Evolutionary conservation across 2,888 invertebrate genomes (phyloP).

Genomic region (Nycteola revayana): DNA sequence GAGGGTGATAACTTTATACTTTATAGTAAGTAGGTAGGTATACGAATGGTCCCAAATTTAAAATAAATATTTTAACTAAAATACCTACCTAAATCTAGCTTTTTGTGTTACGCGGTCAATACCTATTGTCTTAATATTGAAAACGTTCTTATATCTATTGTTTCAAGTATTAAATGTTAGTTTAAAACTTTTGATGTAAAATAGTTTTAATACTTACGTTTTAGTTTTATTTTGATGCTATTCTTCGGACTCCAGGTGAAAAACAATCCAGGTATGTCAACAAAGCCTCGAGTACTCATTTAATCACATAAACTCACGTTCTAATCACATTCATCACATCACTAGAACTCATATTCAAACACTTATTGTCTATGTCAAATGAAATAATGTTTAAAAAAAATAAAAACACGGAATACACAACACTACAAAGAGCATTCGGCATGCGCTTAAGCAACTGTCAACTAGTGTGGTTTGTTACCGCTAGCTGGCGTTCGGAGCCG

Average conservation of each 20-base stretch:
- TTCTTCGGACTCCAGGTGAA: constrained; percentile 76
- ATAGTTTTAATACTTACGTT: constrained; percentile 64
- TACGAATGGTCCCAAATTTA: too few species aligned
- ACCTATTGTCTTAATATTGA: too few species aligned
- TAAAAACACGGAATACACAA: constrained; percentile 39
- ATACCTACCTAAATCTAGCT: too few species aligned
- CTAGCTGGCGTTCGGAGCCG: constrained; percentile 54
- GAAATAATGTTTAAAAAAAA: constrained; percentile 24
- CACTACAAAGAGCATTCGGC: constrained; percentile 58
- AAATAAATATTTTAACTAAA: too few species aligned
- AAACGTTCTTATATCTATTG: too few species aligned
- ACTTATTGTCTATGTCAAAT: constrained; percentile 26
- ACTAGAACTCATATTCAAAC: constrained; percentile 2
- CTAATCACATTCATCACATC: constrained; percentile 17
- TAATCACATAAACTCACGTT: constrained; percentile 66
- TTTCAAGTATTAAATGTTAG: too few species aligned
- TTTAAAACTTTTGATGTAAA: too few species aligned
- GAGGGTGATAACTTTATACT: too few species aligned
- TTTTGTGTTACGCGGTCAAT: too few species aligned
- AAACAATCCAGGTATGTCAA: constrained; percentile 72
- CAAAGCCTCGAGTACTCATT: constrained; percentile 74
- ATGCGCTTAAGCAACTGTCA: constrained; percentile 75
- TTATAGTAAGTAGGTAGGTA: too few species aligned
- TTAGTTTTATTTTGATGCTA: constrained; percentile 78
- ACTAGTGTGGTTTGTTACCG: constrained; percentile 52